A percentile compares a stretch with the other conserved stretches of the same genome.
phyloP scores from a whole-genome alignment of 2,888 invertebrate genomes.

The Diarsia brunnea region DNA sequence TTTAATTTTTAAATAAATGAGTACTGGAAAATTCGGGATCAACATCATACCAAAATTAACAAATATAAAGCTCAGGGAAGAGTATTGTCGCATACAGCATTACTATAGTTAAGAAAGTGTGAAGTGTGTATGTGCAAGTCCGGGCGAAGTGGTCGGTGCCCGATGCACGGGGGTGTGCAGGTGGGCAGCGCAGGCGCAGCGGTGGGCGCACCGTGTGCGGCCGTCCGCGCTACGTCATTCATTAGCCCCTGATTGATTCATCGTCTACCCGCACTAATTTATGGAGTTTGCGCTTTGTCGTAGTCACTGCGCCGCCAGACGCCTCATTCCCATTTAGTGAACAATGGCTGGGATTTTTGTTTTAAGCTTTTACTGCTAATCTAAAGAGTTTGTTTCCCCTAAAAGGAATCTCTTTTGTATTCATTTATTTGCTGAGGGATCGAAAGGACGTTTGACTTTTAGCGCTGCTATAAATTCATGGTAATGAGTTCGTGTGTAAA shows the following conservation, averaged over 20 bases:
- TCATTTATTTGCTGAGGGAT: conserved; percentile 71
- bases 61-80: conserved; percentile 14
- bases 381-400: conserved; percentile 67
- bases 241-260: conserved; percentile 88
- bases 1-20: too few species aligned
- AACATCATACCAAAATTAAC: conserved; percentile 26
- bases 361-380: conserved; percentile 76
- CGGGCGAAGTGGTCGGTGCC: conserved; percentile 4
- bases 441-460: conserved; percentile 68
- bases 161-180: conserved; percentile 45
- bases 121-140: conserved; percentile 13
- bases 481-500: conserved; percentile 70
- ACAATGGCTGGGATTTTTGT: conserved; percentile 82
- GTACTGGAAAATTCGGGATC: conserved; percentile 38
- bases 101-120: conserved; percentile 32
- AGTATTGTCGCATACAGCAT: conserved; percentile 28
- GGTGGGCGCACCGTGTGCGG: conserved; percentile 82
- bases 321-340: conserved; percentile 75
- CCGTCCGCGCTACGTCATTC: conserved; percentile 77
- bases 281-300: conserved; percentile 83
- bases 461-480: conserved; percentile 70
- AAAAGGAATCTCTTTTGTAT: conserved; percentile 72
- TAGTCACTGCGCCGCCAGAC: conserved; percentile 75
- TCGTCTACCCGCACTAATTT: conserved; percentile 85
- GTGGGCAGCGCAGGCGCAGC: conserved; percentile 56